Evolutionary conservation across 2,113 vertebrate genomes (phyloP).

Genomic region (Heloderma charlesbogerti): DNA sequence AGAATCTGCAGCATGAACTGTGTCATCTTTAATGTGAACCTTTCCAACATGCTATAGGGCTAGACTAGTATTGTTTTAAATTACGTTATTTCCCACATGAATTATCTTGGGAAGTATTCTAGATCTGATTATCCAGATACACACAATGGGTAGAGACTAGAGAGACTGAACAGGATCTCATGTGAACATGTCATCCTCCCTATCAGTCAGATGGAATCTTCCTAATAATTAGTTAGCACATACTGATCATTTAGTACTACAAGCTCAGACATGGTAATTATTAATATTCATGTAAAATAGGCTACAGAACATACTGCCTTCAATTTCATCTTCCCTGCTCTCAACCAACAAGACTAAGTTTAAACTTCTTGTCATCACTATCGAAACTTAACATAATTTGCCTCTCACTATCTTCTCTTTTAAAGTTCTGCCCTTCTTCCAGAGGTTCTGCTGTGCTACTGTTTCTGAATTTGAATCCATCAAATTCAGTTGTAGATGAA

Average conservation of each 20-base stretch:
- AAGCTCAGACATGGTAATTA: background rate
- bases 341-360: slow-evolving; percentile 34
- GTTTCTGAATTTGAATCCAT: background rate
- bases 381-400: slow-evolving; percentile 3
- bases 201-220: slow-evolving; percentile 60
- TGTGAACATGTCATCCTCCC: slow-evolving; percentile 47
- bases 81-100: slow-evolving; percentile 55
- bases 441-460: background rate
- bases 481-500: background rate
- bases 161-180: slow-evolving; percentile 50
- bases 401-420: background rate
- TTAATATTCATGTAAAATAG: slow-evolving; percentile 28
- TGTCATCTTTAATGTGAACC: slow-evolving; percentile 35
- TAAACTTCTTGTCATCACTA: slow-evolving; percentile 38
- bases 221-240: slow-evolving; percentile 46
- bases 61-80: slow-evolving; percentile 53
- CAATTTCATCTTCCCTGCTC: slow-evolving; percentile 37
- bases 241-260: slow-evolving; percentile 54
- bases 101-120: slow-evolving; percentile 53
- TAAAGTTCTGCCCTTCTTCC: background rate
- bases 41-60: slow-evolving; percentile 33
- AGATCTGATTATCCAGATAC: slow-evolving; percentile 38
- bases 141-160: slow-evolving; percentile 26
- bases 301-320: slow-evolving; percentile 37
- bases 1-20: slow-evolving; percentile 41